These are phyloP conservation scores for Pinna nobilis DNA, from an alignment of 1,140 invertebrate species.

Conservation along the genomic window DNA sequence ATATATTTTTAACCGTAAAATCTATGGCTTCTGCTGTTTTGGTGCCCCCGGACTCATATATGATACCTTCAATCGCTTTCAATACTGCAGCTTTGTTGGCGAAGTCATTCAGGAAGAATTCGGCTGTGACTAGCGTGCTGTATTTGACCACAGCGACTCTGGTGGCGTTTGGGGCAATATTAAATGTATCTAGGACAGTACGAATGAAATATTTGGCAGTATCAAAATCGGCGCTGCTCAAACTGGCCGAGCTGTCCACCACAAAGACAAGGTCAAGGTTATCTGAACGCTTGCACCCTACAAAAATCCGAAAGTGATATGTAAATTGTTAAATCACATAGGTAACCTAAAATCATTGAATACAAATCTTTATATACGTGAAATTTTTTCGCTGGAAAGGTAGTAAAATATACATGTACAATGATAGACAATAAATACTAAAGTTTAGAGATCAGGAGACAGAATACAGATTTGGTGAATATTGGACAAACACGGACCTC, in stretches of 20 bases:
- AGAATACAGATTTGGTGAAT: not conserved
- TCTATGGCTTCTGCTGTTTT: conserved; percentile 50
- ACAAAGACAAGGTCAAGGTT: conserved; percentile 63
- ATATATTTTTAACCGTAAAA: conserved; percentile 38
- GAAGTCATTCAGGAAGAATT: conserved; percentile 60
- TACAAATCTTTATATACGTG: not conserved
- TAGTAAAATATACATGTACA: not conserved
- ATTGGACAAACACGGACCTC: not conserved
- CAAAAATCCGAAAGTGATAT: not conserved
- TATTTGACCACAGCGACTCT: conserved; percentile 58
- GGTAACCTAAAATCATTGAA: not conserved
- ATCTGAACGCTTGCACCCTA: conserved; percentile 36
- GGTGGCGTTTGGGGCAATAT: conserved; percentile 44
- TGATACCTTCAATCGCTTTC: conserved; percentile 42
- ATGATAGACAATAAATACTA: too few relatives aligned
- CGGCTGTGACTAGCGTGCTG: conserved; percentile 39
- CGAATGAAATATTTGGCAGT: conserved; percentile 54
- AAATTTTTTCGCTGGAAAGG: not conserved
- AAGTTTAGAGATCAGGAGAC: too few relatives aligned
- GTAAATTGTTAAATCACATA: not conserved
- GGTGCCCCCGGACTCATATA: conserved; percentile 50
- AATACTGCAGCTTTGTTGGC: conserved; percentile 35
- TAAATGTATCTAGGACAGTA: conserved; percentile 54
- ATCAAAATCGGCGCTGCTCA: conserved; percentile 52
- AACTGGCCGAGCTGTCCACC: conserved; percentile 60